phyloP scores from a whole-genome alignment of 2,888 invertebrate genomes.

The Troides oblongomaculatus region DNA sequence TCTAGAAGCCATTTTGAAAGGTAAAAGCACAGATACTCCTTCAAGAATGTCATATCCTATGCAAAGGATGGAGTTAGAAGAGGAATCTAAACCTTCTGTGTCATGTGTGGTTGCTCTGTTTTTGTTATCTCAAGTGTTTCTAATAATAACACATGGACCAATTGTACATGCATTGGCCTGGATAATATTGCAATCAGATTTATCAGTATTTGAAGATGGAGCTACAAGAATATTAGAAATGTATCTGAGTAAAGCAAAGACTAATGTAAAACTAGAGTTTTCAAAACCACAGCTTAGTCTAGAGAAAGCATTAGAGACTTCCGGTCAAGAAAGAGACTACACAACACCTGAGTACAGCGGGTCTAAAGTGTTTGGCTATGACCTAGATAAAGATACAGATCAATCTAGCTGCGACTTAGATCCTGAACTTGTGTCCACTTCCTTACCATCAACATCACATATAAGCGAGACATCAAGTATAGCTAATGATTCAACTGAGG shows the following conservation, averaged over 20 bases:
- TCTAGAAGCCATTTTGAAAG: conserved; percentile 82
- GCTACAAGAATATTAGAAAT: conserved; percentile 84
- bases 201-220: conserved; percentile 84
- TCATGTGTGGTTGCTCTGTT: conserved; percentile 95
- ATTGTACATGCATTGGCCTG: conserved; percentile 94
- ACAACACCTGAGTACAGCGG: conserved; percentile 69
- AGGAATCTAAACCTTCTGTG: conserved; percentile 84
- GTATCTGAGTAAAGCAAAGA: conserved; percentile 80
- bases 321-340: conserved; percentile 67
- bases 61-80: conserved; percentile 72
- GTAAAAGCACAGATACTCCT: conserved; percentile 77
- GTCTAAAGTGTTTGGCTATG: conserved; percentile 62
- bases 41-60: conserved; percentile 58
- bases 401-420: conserved; percentile 76
- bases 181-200: conserved; percentile 92
- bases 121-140: conserved; percentile 95
- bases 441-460: conserved; percentile 76
- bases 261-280: conserved; percentile 81
- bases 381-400: conserved; percentile 55
- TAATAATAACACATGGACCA: conserved; percentile 94
- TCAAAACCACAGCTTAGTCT: conserved; percentile 87
- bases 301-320: conserved; percentile 85
- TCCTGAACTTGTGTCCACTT: conserved; percentile 72
- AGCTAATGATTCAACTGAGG: conserved; percentile 73
- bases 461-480: conserved; percentile 74